Conservation (phyloP, 2,113 vertebrate species). For the Apeltes quadracus region DNA sequence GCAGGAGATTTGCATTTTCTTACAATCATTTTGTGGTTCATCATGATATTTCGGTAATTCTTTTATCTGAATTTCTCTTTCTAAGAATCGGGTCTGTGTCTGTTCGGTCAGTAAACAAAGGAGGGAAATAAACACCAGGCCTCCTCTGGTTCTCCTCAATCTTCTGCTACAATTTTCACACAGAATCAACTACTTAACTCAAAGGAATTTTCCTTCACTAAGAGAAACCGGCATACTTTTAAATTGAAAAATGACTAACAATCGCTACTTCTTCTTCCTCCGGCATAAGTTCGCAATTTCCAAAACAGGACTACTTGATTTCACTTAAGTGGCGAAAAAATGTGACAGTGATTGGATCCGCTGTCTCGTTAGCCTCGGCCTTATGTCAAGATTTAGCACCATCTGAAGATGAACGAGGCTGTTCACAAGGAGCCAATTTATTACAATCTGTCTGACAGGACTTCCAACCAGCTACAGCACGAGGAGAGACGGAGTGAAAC, state of each 20-base stretch:
- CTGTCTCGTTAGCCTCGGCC: slow-evolving; percentile 26
- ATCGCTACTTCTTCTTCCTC: slow-evolving; percentile 11
- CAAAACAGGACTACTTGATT: slow-evolving; percentile 39
- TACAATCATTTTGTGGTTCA: background rate
- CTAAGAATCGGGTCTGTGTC: background rate
- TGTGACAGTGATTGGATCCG: slow-evolving; percentile 21
- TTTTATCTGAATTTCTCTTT: background rate
- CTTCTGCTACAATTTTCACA: slow-evolving; percentile 12
- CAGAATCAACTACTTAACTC: background rate
- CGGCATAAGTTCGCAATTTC: slow-evolving; percentile 34
- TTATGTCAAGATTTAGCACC: slow-evolving; percentile 32
- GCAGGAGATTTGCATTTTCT: background rate
- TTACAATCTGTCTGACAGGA: slow-evolving; percentile 44
- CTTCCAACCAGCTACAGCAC: slow-evolving; percentile 9
- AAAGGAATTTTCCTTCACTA: slow-evolving; percentile 27
- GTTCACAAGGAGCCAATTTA: slow-evolving; percentile 67
- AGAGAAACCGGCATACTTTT: too few species aligned
- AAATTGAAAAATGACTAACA: slow-evolving; percentile 30
- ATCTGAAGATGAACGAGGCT: slow-evolving; percentile 38
- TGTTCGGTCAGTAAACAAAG: background rate
- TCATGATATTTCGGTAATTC: background rate
- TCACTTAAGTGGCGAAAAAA: slow-evolving; percentile 7
- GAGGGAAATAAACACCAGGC: background rate
- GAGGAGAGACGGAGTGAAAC: background rate
- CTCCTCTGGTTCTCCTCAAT: background rate